phyloP scores from a whole-genome alignment of 1,140 invertebrate species.

The Lanistes nyassanus region DNA sequence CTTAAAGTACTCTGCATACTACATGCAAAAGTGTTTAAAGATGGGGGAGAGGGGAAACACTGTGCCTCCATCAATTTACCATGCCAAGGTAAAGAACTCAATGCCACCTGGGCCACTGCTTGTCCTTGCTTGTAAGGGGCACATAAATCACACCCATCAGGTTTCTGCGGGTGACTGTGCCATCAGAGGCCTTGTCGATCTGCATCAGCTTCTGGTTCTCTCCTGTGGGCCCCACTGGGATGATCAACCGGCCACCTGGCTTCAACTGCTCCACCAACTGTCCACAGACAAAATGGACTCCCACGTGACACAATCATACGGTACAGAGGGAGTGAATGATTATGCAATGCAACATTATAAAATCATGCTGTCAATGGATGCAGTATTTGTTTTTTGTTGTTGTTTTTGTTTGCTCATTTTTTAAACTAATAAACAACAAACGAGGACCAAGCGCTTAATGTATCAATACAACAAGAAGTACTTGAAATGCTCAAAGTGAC shows the following conservation, averaged over 20 bases:
- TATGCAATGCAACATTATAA: too few species aligned
- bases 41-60: constrained; percentile 6
- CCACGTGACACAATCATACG: too few species aligned
- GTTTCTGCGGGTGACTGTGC: constrained; percentile 79
- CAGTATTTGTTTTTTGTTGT: too few species aligned
- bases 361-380: too few species aligned
- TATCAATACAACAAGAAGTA: too few species aligned
- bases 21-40: background rate
- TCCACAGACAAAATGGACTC: constrained; percentile 26
- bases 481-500: too few species aligned
- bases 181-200: constrained; percentile 87
- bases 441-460: too few species aligned
- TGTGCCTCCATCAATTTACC: constrained; percentile 8
- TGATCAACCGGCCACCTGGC: constrained; percentile 87
- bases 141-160: constrained; percentile 98
- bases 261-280: constrained; percentile 79
- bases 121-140: constrained; percentile 89
- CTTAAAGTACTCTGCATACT: background rate
- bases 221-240: constrained; percentile 86
- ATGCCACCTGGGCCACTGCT: constrained; percentile 73
- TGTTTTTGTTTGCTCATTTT: too few species aligned
- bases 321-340: too few species aligned
- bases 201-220: constrained; percentile 60
- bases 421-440: too few species aligned
- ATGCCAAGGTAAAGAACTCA: constrained; percentile 34